A percentile compares a stretch with the other conserved stretches of the same genome.
phyloP scores from a whole-genome alignment of 2,797 vertebrate genomes.

The Cyclura pinguis region DNA sequence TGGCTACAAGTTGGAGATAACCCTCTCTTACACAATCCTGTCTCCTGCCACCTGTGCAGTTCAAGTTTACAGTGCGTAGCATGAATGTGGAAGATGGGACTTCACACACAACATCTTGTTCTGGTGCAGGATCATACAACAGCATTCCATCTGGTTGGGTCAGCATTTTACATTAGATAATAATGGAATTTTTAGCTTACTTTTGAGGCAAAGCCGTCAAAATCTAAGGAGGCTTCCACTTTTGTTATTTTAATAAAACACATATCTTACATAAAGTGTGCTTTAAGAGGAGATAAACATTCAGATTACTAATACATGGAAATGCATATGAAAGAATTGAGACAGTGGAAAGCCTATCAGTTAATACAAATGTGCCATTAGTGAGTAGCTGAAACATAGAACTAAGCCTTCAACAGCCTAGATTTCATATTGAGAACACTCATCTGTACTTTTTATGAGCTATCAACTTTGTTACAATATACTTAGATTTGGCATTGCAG shows the following conservation, averaged over 20 bases:
- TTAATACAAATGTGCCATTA: too few species aligned
- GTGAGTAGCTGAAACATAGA: neutral
- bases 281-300: neutral
- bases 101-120: too few species aligned
- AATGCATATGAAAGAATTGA: neutral
- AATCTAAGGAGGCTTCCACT: neutral
- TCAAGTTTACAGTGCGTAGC: neutral
- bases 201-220: neutral
- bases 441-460: neutral
- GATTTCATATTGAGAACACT: neutral
- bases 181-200: neutral
- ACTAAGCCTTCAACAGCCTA: neutral
- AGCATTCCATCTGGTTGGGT: neutral
- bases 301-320: too few species aligned
- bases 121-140: too few species aligned
- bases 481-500: neutral
- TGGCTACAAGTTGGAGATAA: neutral
- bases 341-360: neutral
- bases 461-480: neutral
- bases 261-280: neutral
- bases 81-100: too few species aligned
- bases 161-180: neutral
- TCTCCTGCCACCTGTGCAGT: neutral
- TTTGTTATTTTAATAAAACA: too few species aligned
- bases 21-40: neutral